Percentiles rank a stretch among this genome's conserved stretches.
phyloP scores from a whole-genome alignment of 2,888 invertebrate genomes.

The Camponotus fellah region DNA sequence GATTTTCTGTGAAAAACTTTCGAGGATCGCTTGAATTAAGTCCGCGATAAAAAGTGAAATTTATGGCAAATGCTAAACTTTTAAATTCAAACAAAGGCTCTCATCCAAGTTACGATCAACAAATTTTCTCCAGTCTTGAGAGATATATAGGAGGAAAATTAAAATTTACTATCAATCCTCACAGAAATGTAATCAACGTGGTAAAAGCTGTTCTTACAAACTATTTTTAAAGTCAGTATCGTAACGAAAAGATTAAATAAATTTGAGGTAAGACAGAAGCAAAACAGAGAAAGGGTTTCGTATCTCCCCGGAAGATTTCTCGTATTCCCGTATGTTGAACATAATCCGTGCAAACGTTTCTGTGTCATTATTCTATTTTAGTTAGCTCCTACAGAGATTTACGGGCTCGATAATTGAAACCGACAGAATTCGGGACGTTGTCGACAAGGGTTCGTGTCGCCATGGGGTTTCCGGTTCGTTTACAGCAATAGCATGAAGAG shows the following conservation, averaged over 20 bases:
- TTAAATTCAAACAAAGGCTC: neutral
- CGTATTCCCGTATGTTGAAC: constrained; percentile 6
- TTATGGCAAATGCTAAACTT: neutral
- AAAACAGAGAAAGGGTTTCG: neutral
- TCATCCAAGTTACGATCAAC: constrained; percentile 1
- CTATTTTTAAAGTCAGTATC: neutral
- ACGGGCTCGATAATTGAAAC: constrained; percentile 66
- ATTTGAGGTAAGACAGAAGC: neutral
- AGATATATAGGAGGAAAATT: neutral
- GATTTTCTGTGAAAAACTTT: neutral
- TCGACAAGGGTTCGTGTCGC: constrained; percentile 37
- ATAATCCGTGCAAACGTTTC: constrained; percentile 46
- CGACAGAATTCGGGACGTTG: constrained; percentile 61
- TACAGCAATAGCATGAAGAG: constrained; percentile 13
- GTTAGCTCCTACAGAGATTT: constrained; percentile 50
- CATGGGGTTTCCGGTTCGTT: constrained; percentile 35
- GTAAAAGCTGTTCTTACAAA: neutral
- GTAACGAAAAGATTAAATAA: neutral
- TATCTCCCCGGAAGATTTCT: neutral
- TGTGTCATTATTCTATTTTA: constrained; percentile 65
- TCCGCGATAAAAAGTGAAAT: neutral
- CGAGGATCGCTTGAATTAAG: neutral
- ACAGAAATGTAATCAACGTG: neutral
- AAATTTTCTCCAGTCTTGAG: neutral
- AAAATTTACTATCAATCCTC: neutral